Conservation (phyloP, 2,113 vertebrate species). For the Falco punctatus region DNA sequence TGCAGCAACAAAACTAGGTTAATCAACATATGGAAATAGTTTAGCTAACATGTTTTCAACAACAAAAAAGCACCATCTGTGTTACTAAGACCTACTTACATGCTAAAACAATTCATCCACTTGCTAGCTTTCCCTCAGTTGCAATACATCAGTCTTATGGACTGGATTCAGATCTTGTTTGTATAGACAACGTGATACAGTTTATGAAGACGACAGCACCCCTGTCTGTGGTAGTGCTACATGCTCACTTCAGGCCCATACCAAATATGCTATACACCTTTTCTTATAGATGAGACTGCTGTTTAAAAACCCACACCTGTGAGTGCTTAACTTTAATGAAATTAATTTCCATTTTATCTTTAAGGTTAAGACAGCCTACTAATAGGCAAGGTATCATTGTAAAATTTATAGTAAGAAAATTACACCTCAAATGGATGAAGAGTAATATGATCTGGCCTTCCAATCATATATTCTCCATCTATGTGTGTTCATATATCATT, state of each 20-base stretch:
- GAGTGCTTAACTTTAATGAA: background rate
- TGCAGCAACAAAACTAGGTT: constrained; percentile 2
- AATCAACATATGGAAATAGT: constrained; percentile 14
- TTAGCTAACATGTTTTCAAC: constrained; percentile 19
- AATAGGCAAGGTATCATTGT: background rate
- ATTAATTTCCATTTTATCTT: background rate
- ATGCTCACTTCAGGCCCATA: background rate
- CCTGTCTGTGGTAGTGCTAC: background rate
- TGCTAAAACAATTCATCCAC: background rate
- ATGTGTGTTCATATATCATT: background rate
- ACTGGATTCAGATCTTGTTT: background rate
- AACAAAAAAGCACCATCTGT: background rate
- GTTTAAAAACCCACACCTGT: background rate
- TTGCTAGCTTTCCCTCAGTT: background rate
- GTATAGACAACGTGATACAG: background rate
- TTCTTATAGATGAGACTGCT: background rate
- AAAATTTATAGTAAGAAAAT: background rate
- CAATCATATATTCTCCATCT: background rate
- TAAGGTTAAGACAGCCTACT: background rate
- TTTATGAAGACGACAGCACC: background rate
- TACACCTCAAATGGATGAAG: background rate
- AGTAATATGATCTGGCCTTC: background rate
- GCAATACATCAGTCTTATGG: background rate
- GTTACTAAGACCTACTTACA: background rate
- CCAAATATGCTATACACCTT: background rate